Base-by-base conservation (phyloP, 2,113 vertebrate species). In the Ciconia maguari region DNA sequence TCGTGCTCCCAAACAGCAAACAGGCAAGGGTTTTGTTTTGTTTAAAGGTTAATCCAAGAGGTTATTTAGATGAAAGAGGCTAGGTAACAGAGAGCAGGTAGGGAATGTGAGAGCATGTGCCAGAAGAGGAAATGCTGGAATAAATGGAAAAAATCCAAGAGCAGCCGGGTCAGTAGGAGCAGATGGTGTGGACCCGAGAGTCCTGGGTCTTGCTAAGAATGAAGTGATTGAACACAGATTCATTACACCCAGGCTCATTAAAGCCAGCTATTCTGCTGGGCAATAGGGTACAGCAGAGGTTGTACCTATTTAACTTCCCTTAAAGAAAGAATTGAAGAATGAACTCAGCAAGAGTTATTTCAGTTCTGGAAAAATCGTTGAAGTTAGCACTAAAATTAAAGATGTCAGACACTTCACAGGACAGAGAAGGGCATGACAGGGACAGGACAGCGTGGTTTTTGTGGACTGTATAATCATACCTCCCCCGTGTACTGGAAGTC, bases 101-200 rank as follows among this genome's bases (percentile, higher is more conserved):
- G 77, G 84, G 44, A 90, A 20, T 11, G 34, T 7, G 6, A 54
- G 48, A 83, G 78, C 30, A 4, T 80, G 36, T 96, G 84, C 62
- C 90, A 80, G 82, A 58, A 90, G 78, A 94, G 92, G 93, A 96
- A 96, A 79, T 87, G 78, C 70, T 91, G 78, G 82, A 77, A 79
- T 76, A 87, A 83, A 38, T 61, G 85, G 87, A 90, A 85, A 69
- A 87, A 72, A 49, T 91, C 74, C 92, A 93, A 65, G 84, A 80
- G 66, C 61, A 36, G 57, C 19, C 25, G 1, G 57, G 82, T 94
- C 84, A 61, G 90, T 64, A n/a, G 11, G 84, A 96, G 82, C 96
- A 97, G 96, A 96, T 97, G 96, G 93, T 87, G 16, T 70, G 58
- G 71, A 66, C 96, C 87, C 7, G 6, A 90, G 94, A 75, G 89